Evolutionary conservation across 1,140 invertebrate genomes (phyloP), one percentile per base, ranked within the genome.

Genomic region (Hetaerina americana): DNA sequence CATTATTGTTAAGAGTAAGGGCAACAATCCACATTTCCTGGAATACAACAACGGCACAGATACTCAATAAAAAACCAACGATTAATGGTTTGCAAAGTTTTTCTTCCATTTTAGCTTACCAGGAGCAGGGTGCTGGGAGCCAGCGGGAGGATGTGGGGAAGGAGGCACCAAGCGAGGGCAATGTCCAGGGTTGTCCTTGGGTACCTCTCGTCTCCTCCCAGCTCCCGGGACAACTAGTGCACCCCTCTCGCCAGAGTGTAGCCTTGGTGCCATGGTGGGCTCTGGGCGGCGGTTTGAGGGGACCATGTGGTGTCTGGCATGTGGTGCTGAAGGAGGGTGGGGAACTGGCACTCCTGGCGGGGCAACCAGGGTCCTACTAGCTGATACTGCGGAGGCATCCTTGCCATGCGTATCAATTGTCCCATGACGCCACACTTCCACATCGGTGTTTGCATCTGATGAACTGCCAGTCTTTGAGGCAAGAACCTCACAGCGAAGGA

Each of bases 401-500:
- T 57, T n/a, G 15, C 2, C 40, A 12, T 5, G 40, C 15, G 40
- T 18, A 5, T 57, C 40, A 5, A 25, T 82, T 24, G 87, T 86
- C 72, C 83, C 85, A 77, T 90, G 89, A 73, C 87, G 84, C 89
- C 90, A 91, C 31, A 90, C 85, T 79, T 92, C 90, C 69, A 91
- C 87, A 77, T 91, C 90, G 1, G 90, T 91, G 76, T 86, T 87
- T 18, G 86, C 83, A 68, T 80, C 82, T 69, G 71, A 76, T 72
- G 81, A 71, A 25, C 73, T 72, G 69, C 74, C 68, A 72, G 70
- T 24, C 73, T 72, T 27, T 72, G 66, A 25, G 72, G 88, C 84
- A 71, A 95, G 82, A 18, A 97, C 92, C 78, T 96, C 92, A 82
- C 94, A 97, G 73, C 95, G 86, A 89, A 96, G 95, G 74, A 97